Conservation (phyloP, 2,113 vertebrate species). For the Solea solea region DNA sequence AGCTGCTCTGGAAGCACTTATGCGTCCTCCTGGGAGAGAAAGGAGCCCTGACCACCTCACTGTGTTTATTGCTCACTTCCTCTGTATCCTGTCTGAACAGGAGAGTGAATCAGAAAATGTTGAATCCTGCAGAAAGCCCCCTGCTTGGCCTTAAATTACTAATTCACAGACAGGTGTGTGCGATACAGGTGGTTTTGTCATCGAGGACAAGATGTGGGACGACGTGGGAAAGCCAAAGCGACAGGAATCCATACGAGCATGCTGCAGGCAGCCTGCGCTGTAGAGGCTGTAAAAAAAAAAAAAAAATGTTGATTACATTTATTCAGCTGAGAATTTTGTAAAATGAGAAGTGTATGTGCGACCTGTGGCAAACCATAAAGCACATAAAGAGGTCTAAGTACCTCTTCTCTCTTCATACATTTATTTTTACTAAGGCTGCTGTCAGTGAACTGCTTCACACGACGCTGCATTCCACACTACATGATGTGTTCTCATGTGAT, state of each 20-base stretch:
- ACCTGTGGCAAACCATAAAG: background rate
- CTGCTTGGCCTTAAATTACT: slow-evolving; percentile 51
- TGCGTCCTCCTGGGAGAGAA: slow-evolving; percentile 37
- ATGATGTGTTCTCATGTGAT: too few relatives aligned
- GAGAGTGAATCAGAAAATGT: slow-evolving; percentile 38
- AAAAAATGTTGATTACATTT: background rate
- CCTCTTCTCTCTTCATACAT: background rate
- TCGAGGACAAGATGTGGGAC: slow-evolving; percentile 34
- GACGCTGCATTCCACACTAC: too few relatives aligned
- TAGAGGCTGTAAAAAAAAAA: background rate
- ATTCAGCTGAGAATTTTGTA: background rate
- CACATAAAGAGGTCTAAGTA: background rate
- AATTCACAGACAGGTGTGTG: slow-evolving; percentile 64
- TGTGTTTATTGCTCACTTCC: slow-evolving; percentile 51
- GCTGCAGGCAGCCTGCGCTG: slow-evolving; percentile 1
- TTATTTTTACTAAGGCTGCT: background rate
- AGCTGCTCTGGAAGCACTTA: slow-evolving; percentile 56
- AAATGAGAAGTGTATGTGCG: background rate
- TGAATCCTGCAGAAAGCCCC: slow-evolving; percentile 42
- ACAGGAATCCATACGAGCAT: slow-evolving; percentile 7
- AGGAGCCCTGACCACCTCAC: slow-evolving; percentile 46
- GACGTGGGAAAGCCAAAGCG: background rate
- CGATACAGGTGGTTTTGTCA: slow-evolving; percentile 68
- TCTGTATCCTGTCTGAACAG: slow-evolving; percentile 38
- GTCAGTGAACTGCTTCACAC: too few relatives aligned